A percentile compares a stretch with the other conserved stretches of the same genome.
Conservation (phyloP, 2,113 vertebrate genomes). For the Oceanites oceanicus region DNA sequence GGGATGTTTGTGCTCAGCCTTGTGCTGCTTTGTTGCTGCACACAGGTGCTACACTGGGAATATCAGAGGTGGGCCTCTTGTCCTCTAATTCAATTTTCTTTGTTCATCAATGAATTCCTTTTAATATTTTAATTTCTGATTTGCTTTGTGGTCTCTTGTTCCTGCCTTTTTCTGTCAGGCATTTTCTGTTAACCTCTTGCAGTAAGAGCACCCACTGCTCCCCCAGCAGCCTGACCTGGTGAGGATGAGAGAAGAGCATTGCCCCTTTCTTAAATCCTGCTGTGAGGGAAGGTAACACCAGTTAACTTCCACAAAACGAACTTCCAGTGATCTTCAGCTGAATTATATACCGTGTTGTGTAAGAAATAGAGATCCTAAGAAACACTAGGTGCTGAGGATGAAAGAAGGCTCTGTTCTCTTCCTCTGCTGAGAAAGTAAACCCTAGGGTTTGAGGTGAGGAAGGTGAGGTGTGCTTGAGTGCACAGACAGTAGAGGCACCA, state of each 20-base stretch:
- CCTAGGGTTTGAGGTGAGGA: neutral
- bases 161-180: neutral
- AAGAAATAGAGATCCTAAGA: neutral
- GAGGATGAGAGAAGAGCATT: neutral
- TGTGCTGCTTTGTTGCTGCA: neutral
- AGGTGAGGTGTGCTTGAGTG: neutral
- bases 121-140: neutral
- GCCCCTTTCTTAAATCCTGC: neutral
- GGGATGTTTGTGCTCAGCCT: neutral
- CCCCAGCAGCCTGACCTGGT: neutral
- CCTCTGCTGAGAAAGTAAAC: neutral
- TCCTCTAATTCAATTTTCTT: neutral
- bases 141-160: neutral
- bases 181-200: neutral
- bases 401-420: neutral
- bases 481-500: neutral
- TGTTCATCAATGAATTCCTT: neutral
- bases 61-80: neutral
- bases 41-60: neutral
- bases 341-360: fast-evolving
- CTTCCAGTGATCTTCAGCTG: neutral
- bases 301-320: neutral
- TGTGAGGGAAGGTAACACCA: neutral
- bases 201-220: neutral
- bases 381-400: neutral